phyloP scores from a whole-genome alignment of 1,140 invertebrate genomes.

The Brachionus asplanchnoidis region DNA sequence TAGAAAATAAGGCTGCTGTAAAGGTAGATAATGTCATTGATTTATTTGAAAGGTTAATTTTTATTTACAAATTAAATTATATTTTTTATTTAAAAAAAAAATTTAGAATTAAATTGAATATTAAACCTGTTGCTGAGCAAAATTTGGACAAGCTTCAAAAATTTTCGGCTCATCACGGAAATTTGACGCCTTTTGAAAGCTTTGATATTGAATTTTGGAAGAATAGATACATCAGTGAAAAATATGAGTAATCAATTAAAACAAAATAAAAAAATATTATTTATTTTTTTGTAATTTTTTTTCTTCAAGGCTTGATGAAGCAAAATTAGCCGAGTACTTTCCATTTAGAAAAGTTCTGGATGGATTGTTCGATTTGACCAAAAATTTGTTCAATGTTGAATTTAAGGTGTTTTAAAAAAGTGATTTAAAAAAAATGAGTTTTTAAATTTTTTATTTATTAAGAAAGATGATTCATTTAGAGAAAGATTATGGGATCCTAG shows the following conservation, averaged over 20 bases:
- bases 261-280: not conserved
- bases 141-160: not conserved
- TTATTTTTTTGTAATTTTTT: not conserved
- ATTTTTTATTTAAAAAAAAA: not conserved
- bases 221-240: slow-evolving; percentile 60
- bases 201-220: slow-evolving; percentile 85
- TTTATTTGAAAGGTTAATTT: slow-evolving; percentile 62
- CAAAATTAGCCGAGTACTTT: slow-evolving; percentile 73
- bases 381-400: slow-evolving; percentile 73
- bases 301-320: slow-evolving; percentile 64
- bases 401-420: slow-evolving; percentile 61
- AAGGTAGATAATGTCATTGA: slow-evolving; percentile 70
- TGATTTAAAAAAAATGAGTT: not conserved
- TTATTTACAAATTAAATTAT: not conserved
- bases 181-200: slow-evolving; percentile 63
- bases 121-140: not conserved
- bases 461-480: not conserved
- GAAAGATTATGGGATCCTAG: slow-evolving; percentile 3
- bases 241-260: not conserved
- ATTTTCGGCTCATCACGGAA: slow-evolving; percentile 60
- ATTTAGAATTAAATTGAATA: slow-evolving; percentile 3
- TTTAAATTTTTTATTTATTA: not conserved
- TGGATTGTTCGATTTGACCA: slow-evolving; percentile 69
- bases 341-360: slow-evolving; percentile 71
- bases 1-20: slow-evolving; percentile 89